These are phyloP conservation scores for Cassiopea andromeda DNA, from an alignment of 30 jellyfish, hydroid and myxozoan genomes.

Conservation along the genomic window DNA sequence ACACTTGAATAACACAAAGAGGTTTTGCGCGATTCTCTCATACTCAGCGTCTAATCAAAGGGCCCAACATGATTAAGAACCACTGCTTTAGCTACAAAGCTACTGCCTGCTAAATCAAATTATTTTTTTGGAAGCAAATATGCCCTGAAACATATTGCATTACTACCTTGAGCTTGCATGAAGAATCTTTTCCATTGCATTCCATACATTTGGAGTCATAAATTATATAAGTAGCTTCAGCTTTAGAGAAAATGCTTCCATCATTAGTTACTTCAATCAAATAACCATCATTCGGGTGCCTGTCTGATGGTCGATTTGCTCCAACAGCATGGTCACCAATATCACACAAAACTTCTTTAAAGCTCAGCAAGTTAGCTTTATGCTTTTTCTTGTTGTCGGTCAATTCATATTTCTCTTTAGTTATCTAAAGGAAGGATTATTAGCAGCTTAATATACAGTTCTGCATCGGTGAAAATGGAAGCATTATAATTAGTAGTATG, in stretches of 20 bases:
- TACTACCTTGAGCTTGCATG: neutral
- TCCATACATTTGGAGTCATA: conserved; percentile 83
- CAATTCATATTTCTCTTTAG: neutral
- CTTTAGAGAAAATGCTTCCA: conserved; percentile 24
- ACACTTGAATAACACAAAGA: too few relatives aligned
- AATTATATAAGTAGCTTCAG: conserved; percentile 33
- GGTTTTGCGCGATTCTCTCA: too few relatives aligned
- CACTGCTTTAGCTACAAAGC: too few relatives aligned
- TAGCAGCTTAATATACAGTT: too few relatives aligned
- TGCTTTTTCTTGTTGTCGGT: neutral
- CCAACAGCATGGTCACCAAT: conserved; percentile 31
- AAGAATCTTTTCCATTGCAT: conserved; percentile 36
- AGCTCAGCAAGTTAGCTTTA: conserved; percentile 61
- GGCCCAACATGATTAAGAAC: too few relatives aligned
- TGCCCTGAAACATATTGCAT: too few relatives aligned
- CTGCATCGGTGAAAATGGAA: neutral
- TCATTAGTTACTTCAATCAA: conserved; percentile 68
- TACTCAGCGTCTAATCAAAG: too few relatives aligned
- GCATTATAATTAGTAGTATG: neutral
- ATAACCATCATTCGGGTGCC: conserved; percentile 57
- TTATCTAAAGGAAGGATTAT: conserved; percentile 3
- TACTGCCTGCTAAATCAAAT: too few relatives aligned
- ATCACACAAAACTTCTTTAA: conserved; percentile 64
- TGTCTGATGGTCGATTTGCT: conserved; percentile 16
- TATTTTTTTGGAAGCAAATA: too few relatives aligned